Percentiles rank a stretch among this genome's conserved stretches.
These are phyloP conservation scores for Calcarius ornatus DNA, from an alignment of 2,113 vertebrate genomes.

Conservation along the genomic window DNA sequence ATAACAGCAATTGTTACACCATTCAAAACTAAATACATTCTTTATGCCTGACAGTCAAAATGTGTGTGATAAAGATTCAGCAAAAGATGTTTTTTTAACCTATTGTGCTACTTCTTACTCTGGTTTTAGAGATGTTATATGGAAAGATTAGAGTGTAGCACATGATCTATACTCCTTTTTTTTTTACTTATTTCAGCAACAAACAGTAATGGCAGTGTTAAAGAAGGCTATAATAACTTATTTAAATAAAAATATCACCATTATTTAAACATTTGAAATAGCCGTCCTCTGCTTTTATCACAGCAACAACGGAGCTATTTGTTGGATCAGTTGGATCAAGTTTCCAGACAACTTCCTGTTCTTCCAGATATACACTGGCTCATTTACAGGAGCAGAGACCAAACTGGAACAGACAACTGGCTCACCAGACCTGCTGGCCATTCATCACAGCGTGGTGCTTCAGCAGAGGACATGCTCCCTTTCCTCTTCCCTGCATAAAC, in stretches of 20 bases:
- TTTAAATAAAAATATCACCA: background rate
- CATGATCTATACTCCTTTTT: background rate
- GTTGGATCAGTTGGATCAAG: conserved; percentile 9
- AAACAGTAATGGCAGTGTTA: background rate
- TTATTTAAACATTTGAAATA: background rate
- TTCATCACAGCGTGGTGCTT: background rate
- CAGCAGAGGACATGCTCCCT: background rate
- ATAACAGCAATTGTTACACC: background rate
- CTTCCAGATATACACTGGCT: conserved; percentile 6
- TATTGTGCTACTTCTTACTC: background rate
- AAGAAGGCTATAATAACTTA: background rate
- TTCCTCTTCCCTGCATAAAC: background rate
- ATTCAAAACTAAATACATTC: background rate
- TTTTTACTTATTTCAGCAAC: background rate
- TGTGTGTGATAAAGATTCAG: background rate
- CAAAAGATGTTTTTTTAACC: background rate
- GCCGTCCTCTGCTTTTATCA: background rate
- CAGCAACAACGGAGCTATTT: background rate
- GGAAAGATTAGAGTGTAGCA: background rate
- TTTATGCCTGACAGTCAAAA: background rate
- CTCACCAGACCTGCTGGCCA: conserved; percentile 6
- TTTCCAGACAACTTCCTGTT: conserved; percentile 23
- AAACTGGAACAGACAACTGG: background rate
- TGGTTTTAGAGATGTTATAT: background rate
- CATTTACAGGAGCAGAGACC: conserved; percentile 14